Conservation (phyloP, 1,140 invertebrate species). For the Muscidifurax raptorellus region DNA sequence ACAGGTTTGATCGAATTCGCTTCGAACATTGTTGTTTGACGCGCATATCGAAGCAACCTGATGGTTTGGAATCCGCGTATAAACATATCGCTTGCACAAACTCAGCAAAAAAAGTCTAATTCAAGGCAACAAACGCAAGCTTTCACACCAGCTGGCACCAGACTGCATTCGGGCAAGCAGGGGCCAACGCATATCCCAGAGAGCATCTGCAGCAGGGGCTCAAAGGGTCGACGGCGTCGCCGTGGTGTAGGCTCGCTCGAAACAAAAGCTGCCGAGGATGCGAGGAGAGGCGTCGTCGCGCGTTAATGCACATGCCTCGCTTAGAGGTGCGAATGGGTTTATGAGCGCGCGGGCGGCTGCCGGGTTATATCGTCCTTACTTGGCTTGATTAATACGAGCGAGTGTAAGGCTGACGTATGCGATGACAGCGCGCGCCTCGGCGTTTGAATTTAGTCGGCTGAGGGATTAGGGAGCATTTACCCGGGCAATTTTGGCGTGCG, state of each 20-base stretch:
- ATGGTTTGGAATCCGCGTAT: no score
- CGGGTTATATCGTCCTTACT: conserved; percentile 22
- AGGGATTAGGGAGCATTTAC: conserved; percentile 3
- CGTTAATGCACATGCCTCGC: not conserved
- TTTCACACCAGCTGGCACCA: no score
- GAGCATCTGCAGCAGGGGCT: not conserved
- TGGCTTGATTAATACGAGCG: conserved; percentile 41
- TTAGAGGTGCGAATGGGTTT: not conserved
- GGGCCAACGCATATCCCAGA: not conserved
- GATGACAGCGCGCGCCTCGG: conserved; percentile 20
- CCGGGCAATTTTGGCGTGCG: not conserved
- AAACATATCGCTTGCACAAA: no score
- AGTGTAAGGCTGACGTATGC: conserved; percentile 26
- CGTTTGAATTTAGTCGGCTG: conserved; percentile 4
- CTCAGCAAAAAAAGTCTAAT: no score
- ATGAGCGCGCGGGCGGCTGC: not conserved
- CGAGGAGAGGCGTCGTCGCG: not conserved
- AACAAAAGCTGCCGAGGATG: not conserved
- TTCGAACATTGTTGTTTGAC: not conserved
- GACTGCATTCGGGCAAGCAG: no score
- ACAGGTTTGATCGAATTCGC: not conserved
- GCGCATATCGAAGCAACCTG: no score
- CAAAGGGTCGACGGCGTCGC: not conserved
- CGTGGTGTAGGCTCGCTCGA: not conserved
- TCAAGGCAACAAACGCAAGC: no score